Base-by-base conservation (phyloP, 2,797 vertebrate genomes). In the Rhabdophis nuchalis region DNA sequence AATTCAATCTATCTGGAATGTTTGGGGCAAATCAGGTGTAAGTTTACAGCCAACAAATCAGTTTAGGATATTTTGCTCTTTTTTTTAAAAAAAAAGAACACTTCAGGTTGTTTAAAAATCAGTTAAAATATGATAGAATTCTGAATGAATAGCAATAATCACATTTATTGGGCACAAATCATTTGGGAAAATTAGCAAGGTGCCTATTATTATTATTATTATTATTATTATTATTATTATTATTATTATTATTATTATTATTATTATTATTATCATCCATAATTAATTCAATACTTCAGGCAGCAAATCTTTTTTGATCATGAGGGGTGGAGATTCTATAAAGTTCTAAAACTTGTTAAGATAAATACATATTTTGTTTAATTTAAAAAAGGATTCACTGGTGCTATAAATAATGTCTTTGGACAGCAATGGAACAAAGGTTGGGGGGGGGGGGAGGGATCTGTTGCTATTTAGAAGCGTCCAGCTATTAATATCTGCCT, bases 1-100 rank as follows among this genome's bases (percentile, higher is more conserved):
- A 77, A 82, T 10, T 82, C 58, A n/a, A 23, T 10, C 8, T 29
- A 20, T 64, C 8, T 18, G 53, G 2, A 89, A 86, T 88, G 58
- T 50, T 93, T 92, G 10, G 23, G 87, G 89, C 87, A 92, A 90
- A 91, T 92, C 94, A 92, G 95, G 92, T 94, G 89, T 85, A 91
- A 94, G 95, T 93, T 95, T 91, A 91, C 93, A 89, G 94, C 87
- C 93, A 96, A 97, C 95, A 93, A 95, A 96, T 95, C 95, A 91
- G 89, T 94, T 68, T 68, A 68, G 6, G 93, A 94, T 94, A 93
- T 95, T 89, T 97, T 94, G 68, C 89, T 93, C 46, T 46, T 5
- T 46, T 46, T 41, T 41, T 77, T 2, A 3, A 64, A 61, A 29
- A 58, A 93, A 86, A 94, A n/a, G n/a, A n/a, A 94, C 61, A 96